These are phyloP conservation scores for Cantharis flavilabris DNA, from an alignment of 2,888 invertebrate species.

Conservation along the genomic window DNA sequence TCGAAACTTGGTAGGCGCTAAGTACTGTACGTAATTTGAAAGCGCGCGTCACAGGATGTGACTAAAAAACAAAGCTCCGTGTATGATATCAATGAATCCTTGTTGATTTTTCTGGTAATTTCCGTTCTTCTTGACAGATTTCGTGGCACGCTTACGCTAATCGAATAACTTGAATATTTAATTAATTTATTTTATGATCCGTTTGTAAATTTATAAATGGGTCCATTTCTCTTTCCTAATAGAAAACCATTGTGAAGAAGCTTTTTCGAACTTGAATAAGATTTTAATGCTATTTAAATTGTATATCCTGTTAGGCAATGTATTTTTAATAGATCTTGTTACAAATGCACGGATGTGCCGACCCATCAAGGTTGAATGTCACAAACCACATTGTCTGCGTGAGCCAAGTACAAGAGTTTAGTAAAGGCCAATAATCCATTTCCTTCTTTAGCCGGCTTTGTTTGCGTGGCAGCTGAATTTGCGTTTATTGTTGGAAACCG, in stretches of 20 bases:
- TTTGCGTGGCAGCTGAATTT: slow-evolving; percentile 25
- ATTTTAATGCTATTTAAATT: slow-evolving; percentile 25
- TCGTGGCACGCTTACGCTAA: slow-evolving; percentile 12
- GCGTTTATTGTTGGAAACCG: slow-evolving; percentile 7
- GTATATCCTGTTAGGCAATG: slow-evolving; percentile 29
- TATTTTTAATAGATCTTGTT: slow-evolving; percentile 30
- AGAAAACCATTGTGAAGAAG: neutral
- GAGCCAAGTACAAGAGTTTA: slow-evolving; percentile 15
- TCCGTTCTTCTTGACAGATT: slow-evolving; percentile 25
- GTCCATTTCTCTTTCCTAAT: neutral
- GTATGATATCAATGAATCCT: slow-evolving; percentile 14
- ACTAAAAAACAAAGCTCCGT: slow-evolving; percentile 17
- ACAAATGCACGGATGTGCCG: slow-evolving; percentile 30
- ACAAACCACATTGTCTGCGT: slow-evolving; percentile 24
- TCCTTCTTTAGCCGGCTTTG: slow-evolving; percentile 23
- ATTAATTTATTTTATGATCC: neutral
- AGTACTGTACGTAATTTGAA: neutral
- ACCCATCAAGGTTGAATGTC: slow-evolving; percentile 33
- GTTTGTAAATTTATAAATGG: neutral
- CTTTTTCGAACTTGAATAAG: slow-evolving; percentile 19
- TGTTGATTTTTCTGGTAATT: slow-evolving; percentile 21
- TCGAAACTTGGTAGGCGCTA: neutral
- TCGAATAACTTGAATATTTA: neutral
- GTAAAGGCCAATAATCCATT: slow-evolving; percentile 6
- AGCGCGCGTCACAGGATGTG: slow-evolving; percentile 9